Conservation (phyloP, 2,888 invertebrate genomes). For the Operophtera brumata region DNA sequence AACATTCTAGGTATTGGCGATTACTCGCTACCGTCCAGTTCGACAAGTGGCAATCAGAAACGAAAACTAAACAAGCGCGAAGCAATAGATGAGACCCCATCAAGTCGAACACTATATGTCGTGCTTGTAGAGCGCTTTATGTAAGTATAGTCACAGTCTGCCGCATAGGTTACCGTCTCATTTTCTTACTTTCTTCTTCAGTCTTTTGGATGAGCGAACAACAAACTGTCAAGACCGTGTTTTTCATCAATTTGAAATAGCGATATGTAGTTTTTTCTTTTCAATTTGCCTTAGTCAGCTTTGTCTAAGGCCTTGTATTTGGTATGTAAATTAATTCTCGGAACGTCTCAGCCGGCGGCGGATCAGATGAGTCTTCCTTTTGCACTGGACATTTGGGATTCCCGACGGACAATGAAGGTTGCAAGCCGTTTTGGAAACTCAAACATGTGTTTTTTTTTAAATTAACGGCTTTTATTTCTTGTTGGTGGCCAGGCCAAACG, state of each 20-base stretch:
- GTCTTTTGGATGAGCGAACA: too few species aligned
- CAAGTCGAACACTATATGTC: too few species aligned
- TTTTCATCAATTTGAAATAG: too few species aligned
- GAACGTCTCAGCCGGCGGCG: slow-evolving; percentile 51
- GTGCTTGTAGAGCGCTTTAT: too few species aligned
- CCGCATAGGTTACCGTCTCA: too few species aligned
- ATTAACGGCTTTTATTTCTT: too few species aligned
- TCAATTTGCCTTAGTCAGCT: background rate
- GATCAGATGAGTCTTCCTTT: slow-evolving; percentile 52
- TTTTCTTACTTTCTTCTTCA: too few species aligned
- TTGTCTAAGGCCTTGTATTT: slow-evolving; percentile 38
- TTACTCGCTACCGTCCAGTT: background rate
- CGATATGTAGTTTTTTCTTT: background rate
- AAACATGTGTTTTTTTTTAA: background rate
- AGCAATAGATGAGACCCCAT: too few species aligned
- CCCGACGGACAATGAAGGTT: slow-evolving; percentile 35
- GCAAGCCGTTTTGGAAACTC: slow-evolving; percentile 4
- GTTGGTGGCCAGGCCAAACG: too few species aligned
- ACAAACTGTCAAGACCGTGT: too few species aligned
- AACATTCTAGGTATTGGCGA: background rate
- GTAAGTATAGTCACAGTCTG: too few species aligned
- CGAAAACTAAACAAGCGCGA: background rate
- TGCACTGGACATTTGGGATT: slow-evolving; percentile 58
- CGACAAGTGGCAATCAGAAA: background rate
- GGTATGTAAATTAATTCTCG: slow-evolving; percentile 69